Conservation (phyloP, 53 echinoderm and acorn worm genomes). For the Crossaster papposus region DNA sequence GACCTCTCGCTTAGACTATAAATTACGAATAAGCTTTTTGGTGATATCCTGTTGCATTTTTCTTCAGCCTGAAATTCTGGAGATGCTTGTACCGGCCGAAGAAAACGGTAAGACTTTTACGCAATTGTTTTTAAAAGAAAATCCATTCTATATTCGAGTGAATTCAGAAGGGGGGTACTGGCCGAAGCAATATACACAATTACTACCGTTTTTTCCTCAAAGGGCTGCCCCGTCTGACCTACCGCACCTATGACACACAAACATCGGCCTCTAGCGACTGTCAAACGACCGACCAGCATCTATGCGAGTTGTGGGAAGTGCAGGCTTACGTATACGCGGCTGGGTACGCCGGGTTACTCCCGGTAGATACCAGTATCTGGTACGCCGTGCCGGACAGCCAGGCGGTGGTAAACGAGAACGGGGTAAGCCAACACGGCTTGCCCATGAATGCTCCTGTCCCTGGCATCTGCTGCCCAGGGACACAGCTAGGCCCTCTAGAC, state of each 20-base stretch:
- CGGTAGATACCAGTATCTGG: constrained; percentile 16
- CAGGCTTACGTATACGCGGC: neutral
- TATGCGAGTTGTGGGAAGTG: constrained; percentile 42
- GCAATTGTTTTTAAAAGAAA: too few species aligned
- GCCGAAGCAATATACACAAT: neutral
- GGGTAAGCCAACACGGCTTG: constrained; percentile 14
- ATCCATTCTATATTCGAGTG: too few species aligned
- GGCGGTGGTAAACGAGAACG: neutral
- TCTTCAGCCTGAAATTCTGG: too few species aligned
- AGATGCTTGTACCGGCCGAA: too few species aligned
- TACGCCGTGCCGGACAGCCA: constrained; percentile 46
- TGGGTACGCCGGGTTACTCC: neutral
- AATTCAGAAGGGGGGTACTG: too few species aligned
- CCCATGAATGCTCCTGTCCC: neutral
- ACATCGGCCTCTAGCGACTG: constrained; percentile 24
- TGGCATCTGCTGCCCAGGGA: constrained; percentile 32
- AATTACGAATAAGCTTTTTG: too few species aligned
- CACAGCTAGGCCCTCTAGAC: neutral
- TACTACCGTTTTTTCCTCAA: neutral
- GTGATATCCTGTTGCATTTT: too few species aligned
- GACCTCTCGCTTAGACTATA: too few species aligned
- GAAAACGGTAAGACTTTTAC: too few species aligned
- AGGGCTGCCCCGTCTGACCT: constrained; percentile 27
- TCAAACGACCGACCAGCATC: constrained; percentile 11
- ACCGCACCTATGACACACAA: neutral